Evolutionary conservation across 2,797 vertebrate genomes (phyloP), one percentile per base, ranked within the genome.

Genomic region (Enteromius afrohamiltoni): DNA sequence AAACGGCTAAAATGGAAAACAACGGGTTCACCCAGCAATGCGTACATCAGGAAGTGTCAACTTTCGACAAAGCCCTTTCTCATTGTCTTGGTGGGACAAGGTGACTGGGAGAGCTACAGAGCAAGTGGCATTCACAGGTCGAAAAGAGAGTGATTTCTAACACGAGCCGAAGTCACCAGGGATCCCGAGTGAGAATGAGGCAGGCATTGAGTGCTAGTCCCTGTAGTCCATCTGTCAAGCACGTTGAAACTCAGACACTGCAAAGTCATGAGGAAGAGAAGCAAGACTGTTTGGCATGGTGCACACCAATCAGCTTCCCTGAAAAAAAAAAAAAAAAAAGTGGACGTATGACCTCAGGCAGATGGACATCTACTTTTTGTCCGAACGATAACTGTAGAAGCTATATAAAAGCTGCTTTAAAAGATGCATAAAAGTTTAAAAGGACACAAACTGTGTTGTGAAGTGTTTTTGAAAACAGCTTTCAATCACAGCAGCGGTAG

Each of bases 171-270:
- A 58, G 78, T 79, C 79, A 83, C 60, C 45, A 16, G 65, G 62
- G 75, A 86, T 42, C 53, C 37, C 40, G 40, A 75, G 53, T 62
- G 65, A 76, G 78, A 67, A 40, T 53, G 64, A 26, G 81, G 69
- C 10, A 29, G 81, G 73, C 60, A 40, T 67, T 83, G 79, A 85
- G 80, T 69, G 49, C 42, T 9, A 62, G 70, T 85, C 86, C 84
- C 82, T 29, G 26, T 60, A 29, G 83, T 60, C 62, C 53, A 75
- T 70, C 78, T 83, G 77, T 83, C 80, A 87, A 67, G 75, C 82
- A 58, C 47, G 7, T 73, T 83, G 49, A 74, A 75, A 17, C 64
- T 77, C 58, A 53, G 14, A 74, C 60, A 49, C 55, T 19, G 37
- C 83, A 73, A 75, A 49, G 75, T 51, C 82, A 79, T 51, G 23